Base-by-base conservation (phyloP, 2,888 invertebrate species). In the Rhingia rostrata region DNA sequence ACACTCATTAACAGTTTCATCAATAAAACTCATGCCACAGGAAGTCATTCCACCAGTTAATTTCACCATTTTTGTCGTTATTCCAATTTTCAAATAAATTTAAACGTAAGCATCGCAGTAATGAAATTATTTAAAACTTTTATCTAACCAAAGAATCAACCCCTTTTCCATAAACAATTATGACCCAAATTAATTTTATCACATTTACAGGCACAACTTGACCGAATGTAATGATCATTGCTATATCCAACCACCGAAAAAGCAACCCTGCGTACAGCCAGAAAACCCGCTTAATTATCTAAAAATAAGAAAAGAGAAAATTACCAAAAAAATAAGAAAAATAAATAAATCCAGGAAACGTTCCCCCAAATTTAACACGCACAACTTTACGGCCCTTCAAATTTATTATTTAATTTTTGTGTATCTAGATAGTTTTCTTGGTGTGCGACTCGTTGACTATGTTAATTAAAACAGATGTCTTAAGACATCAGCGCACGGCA, bases 381-480 rank as follows among this genome's bases (percentile, higher is more conserved):
- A 54, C 12, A 69, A 74, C 43, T 32, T 63, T 77, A 78, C 72
- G 61, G 56, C 61, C 61, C 60, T 39, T 67, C 69, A 73, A 79
- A 79, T 79, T 84, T 79, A 74, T 84, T 84, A 78, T 73, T 54
- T 35, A 35, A 30, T 43, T 22, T 53, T 35, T 58, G 39, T 45
- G 12, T 53, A 45, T 56, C 53, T 56, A 69, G 51, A 51, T 35
- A 63, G 63, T 30, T 4, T 4, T 58, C 30, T 43, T 67, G 9
- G 22, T 45, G 32, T 33, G 22, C 43, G 43, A 66, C 56, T 72
- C 64, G 45, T 74, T 64, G 58, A 45, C 66, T 69, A 83, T 64
- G 79, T 75, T 84, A 84, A 84, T 84, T 84, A 84, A 84, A 84
- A 84, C 84, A 84, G 79, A 84, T 84, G 79, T 84, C 84, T 84